A percentile compares a stretch with the other conserved stretches of the same genome.
Evolutionary conservation across 2,888 invertebrate genomes (phyloP).

Genomic region (Sesia bembeciformis): DNA sequence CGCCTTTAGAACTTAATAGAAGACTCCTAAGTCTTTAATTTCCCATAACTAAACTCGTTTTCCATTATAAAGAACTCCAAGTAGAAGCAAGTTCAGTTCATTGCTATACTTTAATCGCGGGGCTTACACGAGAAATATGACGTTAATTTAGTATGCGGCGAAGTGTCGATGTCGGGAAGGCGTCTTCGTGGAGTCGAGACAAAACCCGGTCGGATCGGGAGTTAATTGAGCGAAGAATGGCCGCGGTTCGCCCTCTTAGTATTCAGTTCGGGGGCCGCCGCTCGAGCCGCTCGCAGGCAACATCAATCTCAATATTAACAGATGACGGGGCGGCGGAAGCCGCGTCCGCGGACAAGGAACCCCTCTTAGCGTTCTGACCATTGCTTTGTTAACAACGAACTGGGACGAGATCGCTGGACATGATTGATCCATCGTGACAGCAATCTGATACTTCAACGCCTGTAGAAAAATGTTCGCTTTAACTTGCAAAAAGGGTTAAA

Average conservation of each 20-base stretch:
- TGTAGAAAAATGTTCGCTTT: not conserved
- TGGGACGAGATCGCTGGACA: conserved; percentile 18
- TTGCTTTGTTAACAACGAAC: conserved; percentile 25
- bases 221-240: conserved; percentile 68
- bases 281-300: conserved; percentile 36
- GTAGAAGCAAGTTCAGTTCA: conserved; percentile 18
- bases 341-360: conserved; percentile 56
- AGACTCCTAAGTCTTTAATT: not conserved
- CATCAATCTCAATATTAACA: conserved; percentile 70
- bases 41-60: not conserved
- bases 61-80: not conserved
- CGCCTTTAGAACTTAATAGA: no score
- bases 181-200: conserved; percentile 37
- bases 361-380: conserved; percentile 50
- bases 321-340: conserved; percentile 64
- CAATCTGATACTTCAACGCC: not conserved
- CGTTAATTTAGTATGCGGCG: conserved; percentile 61
- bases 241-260: conserved; percentile 50
- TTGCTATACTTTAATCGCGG: conserved; percentile 42
- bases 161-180: conserved; percentile 28
- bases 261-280: conserved; percentile 49
- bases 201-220: conserved; percentile 45
- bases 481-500: not conserved
- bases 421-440: conserved; percentile 43
- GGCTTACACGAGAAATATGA: conserved; percentile 62